Evolutionary conservation across 2,797 vertebrate genomes (phyloP).

Genomic region (Psittacula derbiana): DNA sequence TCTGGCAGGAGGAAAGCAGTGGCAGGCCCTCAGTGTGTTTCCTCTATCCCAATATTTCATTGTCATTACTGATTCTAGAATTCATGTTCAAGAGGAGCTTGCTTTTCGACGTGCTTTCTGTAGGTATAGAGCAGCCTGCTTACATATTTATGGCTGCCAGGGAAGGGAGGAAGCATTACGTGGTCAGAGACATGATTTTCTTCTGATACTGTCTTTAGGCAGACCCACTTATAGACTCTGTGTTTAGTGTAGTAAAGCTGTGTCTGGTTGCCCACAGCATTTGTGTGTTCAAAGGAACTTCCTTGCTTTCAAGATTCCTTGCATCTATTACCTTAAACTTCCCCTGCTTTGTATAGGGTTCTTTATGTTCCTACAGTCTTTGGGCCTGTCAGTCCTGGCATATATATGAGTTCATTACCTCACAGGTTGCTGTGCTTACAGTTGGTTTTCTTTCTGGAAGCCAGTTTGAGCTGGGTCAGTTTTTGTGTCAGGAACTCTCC

Average conservation of each 20-base stretch:
- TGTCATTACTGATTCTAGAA: background rate
- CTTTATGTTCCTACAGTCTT: background rate
- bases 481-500: background rate
- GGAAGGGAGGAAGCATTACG: background rate
- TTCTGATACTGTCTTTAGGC: background rate
- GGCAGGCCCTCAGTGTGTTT: background rate
- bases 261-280: background rate
- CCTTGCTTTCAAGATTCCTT: background rate
- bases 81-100: background rate
- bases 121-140: background rate
- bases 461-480: background rate
- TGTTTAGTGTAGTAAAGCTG: background rate
- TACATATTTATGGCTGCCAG: background rate
- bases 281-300: background rate
- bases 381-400: background rate
- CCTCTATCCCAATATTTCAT: background rate
- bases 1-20: background rate
- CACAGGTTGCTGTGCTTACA: background rate
- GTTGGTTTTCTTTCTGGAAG: background rate
- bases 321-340: background rate
- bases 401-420: conserved; percentile 20
- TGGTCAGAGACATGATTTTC: background rate
- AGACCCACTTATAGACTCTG: background rate
- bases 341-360: background rate
- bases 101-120: background rate